These are phyloP conservation scores for Pyrocoelia pectoralis DNA, from an alignment of 2,888 invertebrate species.

Conservation along the genomic window DNA sequence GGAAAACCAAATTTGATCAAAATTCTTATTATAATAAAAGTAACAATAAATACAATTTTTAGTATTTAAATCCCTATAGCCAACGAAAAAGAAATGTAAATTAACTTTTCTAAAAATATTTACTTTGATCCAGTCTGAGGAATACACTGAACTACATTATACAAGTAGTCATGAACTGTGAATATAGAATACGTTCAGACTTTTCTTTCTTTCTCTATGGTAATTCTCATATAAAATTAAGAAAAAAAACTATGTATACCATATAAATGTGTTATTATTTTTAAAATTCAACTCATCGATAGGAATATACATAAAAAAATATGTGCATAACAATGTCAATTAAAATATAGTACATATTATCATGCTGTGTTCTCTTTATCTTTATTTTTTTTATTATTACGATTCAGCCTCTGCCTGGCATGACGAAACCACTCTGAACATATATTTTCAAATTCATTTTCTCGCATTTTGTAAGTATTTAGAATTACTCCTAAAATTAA, in stretches of 20 bases:
- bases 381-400: constrained; percentile 1
- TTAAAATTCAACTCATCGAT: neutral
- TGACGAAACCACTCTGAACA: neutral
- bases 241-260: neutral
- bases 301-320: constrained; percentile 4
- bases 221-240: too few species aligned
- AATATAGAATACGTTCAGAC: neutral
- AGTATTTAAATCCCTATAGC: neutral
- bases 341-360: neutral
- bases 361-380: neutral
- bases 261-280: neutral
- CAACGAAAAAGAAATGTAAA: neutral
- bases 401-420: constrained; percentile 4
- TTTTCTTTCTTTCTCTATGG: neutral
- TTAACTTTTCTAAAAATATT: constrained; percentile 4
- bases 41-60: neutral
- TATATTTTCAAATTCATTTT: neutral
- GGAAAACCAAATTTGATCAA: too few species aligned
- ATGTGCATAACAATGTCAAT: neutral
- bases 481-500: neutral
- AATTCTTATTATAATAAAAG: constrained; percentile 4
- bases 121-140: constrained; percentile 4
- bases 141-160: neutral
- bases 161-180: neutral
- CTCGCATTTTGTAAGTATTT: too few species aligned